Percentiles rank a stretch among this genome's conserved stretches.
phyloP scores from a whole-genome alignment of 2,113 vertebrate genomes.

The Anser cygnoides region DNA sequence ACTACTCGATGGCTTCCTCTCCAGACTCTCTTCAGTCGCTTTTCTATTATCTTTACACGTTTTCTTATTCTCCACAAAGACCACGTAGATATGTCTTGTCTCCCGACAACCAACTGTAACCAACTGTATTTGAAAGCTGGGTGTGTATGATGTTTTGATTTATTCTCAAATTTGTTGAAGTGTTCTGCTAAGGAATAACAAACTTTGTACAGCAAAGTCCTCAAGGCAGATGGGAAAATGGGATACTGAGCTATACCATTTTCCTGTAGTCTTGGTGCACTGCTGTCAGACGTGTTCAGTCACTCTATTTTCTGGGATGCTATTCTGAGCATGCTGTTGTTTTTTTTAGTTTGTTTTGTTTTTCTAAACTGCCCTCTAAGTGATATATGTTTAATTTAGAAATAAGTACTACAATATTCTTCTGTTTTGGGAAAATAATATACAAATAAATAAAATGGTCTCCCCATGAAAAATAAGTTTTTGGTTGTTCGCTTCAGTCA shows the following conservation, averaged over 20 bases:
- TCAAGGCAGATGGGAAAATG: background rate
- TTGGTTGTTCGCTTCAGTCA: background rate
- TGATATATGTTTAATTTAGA: background rate
- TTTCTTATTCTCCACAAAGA: background rate
- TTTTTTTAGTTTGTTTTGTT: too few species aligned
- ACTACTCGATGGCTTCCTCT: background rate
- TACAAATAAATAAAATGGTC: background rate
- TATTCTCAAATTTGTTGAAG: background rate
- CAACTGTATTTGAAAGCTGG: background rate
- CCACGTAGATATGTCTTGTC: rapidly evolving
- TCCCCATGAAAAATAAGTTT: background rate
- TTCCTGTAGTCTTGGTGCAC: background rate
- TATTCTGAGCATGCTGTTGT: background rate
- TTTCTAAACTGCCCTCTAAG: background rate
- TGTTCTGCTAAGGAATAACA: background rate
- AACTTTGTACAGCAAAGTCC: background rate
- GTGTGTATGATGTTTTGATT: background rate
- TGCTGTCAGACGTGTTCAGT: background rate
- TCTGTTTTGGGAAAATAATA: background rate
- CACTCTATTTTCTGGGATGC: background rate
- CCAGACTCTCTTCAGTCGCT: background rate
- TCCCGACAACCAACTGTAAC: background rate
- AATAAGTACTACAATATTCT: background rate
- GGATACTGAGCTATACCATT: background rate
- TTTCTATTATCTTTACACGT: rapidly evolving